Evolutionary conservation across 30 jellyfish, hydroid and myxozoan genomes (phyloP), one percentile per base, ranked within the genome.

Genomic region (Rhopilema esculentum): DNA sequence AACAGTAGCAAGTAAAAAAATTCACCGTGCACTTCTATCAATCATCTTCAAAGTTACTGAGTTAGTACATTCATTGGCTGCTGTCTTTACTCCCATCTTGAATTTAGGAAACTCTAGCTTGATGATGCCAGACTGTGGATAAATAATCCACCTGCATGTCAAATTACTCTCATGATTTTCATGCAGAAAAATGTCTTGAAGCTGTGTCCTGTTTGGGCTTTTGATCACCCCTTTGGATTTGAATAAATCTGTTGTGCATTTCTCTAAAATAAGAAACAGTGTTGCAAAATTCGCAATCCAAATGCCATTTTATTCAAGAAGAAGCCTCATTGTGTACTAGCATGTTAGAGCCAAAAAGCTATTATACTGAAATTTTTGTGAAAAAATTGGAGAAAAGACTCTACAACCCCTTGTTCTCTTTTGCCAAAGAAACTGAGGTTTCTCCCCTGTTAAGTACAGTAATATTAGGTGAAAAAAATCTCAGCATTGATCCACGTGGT

Each of bases 81-180:
- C 50, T 28, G 57, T 31, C 51, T 49, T 22, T 26, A 23, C 27
- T 9, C 79, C 79, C 25, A 84, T 61, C 8, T 31, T 27, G 50
- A 84, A 77, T 0, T 72, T 21, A 17, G 72, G 16, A 23, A 84
- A 70, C 21, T 48, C 16, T 17, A 84, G 81, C 31, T 26, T 72
- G 27, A 84, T 33, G 21, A 29, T 32, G 9, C 69, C 66, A 0
- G 49, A 50, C 28, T 27, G 86, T 57, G 78, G 92, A 24, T 21
- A 84, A 18, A 84, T 63, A 8, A 50, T 84, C 92, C 92, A 84
- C 26, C 40, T 84, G 71, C 92, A 84, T 72, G 65, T 51, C 16
- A 69, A 21, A 57, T 24, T 57, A 23, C 64, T 73, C 20, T 79
- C 48, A 32, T 52, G 29, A 49, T 65, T 64, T 1, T 65, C 73